Base-by-base conservation (phyloP, 1,140 invertebrate species). In the Bactericera cockerelli region DNA sequence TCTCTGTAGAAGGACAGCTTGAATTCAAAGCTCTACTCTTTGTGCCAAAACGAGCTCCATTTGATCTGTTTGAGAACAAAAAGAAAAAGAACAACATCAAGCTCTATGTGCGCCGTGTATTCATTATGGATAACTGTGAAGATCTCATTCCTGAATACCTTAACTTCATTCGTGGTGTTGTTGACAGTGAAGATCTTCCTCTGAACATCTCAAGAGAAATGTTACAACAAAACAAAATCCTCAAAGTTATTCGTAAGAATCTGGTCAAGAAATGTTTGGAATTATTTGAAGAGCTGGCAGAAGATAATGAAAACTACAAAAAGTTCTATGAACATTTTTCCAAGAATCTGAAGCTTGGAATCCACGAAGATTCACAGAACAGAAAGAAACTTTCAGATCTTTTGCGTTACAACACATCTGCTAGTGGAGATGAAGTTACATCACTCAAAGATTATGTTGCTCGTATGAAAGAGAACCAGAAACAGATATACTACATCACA, bases 71-170 rank as follows among this genome's bases (percentile, higher is more conserved):
- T 66, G 95, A 99, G 68, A 97, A 96, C 73, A 93, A 93, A 74
- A 98, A 98, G 73, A 84, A 88, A 68, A 96, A 95, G 78, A 98
- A 98, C 74, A 94, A 97, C 75, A 98, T 99, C 67, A 99, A 99
- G 68, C 71, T 99, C 65, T 98, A 98, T 67, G 94, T 98, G 0
- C 79, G 94, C 57, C 78, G 93, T 63, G 93, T 98, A 0, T 98
- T 98, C 78, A 98, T 99, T 71, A 98, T 98, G 93, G 96, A 99
- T 73, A 98, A 98, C 74, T 98, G 93, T 69, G 93, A 98, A 71
- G 94, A 98, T 65, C 76, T 99, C 13, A 98, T 99, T 68, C 96
- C 96, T 0, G 93, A 98, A 69, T 99, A 98, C 70, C 77, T 98
- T 58, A 96, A 94, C 76, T 98, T 95, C 75, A 84, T 97, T 66